Evolutionary conservation across 2,797 vertebrate species (phyloP), one percentile per base, ranked within the genome.

Genomic region (Rhynchonycteris naso): DNA sequence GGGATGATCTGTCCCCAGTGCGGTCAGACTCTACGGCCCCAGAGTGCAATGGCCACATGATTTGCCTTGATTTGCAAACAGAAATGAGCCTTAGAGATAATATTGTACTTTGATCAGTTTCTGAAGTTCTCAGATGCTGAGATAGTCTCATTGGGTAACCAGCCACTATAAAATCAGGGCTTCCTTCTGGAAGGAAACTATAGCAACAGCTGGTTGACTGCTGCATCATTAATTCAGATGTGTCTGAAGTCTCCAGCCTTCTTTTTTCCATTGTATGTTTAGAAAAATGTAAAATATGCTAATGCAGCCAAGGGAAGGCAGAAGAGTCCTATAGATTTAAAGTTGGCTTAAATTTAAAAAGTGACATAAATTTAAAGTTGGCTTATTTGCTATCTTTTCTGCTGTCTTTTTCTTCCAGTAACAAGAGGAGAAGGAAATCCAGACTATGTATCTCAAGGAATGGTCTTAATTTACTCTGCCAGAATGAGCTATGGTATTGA

Each of bases 341-440:
- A 96, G 72, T 96, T 97, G 28, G 0, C 86, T 97, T 98, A 95
- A 43, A 43, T 43, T 43, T 43, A 43, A 43, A 43, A 43, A 43
- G 43, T 97, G 97, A 97, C 78, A 97, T 81, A 96, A 95, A 97
- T 97, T 98, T 97, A 98, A 97, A 96, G 72, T 96, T 97, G 28
- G 0, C 86, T 97, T 98, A 95, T 98, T 98, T 98, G 95, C 95
- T 33, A 7, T 52, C 1, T 81, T 90, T 82, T n/a, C 81, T 72
- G 5, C 22, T 65, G 4, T 81, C 97, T 90, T 97, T 68, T 98
- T 95, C 76, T 97, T 97, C 35, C 59, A 97, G 96, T 97, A 98
- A 98, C 90, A 98, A 90, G 97, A 98, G 96, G 98, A 97, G 97
- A 98, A 98, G 96, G 69, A 98, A 97, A 98, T 50, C 95, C 75